These are phyloP conservation scores for Deroptyus accipitrinus DNA, from an alignment of 2,113 vertebrate species.

Conservation along the genomic window DNA sequence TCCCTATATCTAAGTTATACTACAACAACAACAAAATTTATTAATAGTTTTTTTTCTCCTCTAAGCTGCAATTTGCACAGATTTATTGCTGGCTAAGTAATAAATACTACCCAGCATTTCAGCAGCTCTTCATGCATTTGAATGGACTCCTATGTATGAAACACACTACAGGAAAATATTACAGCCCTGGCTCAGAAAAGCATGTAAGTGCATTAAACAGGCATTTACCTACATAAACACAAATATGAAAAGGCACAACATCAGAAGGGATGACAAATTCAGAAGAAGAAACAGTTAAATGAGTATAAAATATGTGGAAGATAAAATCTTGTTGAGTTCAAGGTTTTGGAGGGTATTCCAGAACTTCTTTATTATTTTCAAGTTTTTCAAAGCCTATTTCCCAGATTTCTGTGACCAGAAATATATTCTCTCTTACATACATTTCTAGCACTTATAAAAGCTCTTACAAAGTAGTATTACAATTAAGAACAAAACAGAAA, in stretches of 20 bases:
- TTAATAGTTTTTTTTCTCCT: not conserved
- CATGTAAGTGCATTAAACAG: not conserved
- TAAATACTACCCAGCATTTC: not conserved
- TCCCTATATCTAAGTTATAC: not conserved
- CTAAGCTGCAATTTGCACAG: not conserved
- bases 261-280: not conserved
- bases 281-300: not conserved
- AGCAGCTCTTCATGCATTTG: not conserved
- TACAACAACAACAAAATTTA: not conserved
- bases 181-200: not conserved
- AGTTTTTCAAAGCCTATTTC: not conserved
- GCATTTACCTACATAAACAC: not conserved
- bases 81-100: not conserved
- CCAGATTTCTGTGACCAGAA: not conserved
- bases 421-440: not conserved
- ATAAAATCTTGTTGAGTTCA: not conserved
- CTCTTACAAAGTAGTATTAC: not conserved
- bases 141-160: not conserved
- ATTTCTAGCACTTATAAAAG: not conserved
- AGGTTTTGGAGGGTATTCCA: not conserved
- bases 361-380: not conserved
- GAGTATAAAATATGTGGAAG: not conserved
- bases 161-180: not conserved
- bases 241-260: not conserved
- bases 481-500: not conserved